phyloP scores from a whole-genome alignment of 1,140 invertebrate species.

The Drosophila sturtevanti region DNA sequence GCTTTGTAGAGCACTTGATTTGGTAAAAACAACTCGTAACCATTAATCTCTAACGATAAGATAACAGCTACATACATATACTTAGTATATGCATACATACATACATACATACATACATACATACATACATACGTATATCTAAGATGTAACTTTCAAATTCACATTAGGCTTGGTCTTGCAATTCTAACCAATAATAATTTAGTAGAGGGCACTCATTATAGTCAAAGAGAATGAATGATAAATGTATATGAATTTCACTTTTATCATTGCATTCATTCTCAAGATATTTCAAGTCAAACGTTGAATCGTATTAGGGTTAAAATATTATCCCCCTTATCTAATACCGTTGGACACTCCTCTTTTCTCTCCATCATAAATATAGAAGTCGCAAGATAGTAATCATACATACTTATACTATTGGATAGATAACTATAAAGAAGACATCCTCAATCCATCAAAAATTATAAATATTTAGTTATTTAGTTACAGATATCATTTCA shows the following conservation, averaged over 20 bases:
- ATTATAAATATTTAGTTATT: too few species aligned
- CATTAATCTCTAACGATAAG: slow-evolving; percentile 50
- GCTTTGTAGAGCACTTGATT: slow-evolving; percentile 12
- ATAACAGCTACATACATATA: too few species aligned
- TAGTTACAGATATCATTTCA: too few species aligned
- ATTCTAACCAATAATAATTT: background rate
- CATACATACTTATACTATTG: too few species aligned
- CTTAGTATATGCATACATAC: too few species aligned
- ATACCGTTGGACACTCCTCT: background rate
- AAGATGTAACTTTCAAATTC: slow-evolving; percentile 17
- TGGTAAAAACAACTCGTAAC: slow-evolving; percentile 2
- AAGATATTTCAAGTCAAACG: background rate
- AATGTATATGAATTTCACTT: background rate
- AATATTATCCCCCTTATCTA: background rate
- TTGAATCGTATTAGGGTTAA: background rate
- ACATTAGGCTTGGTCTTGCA: background rate
- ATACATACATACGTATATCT: background rate
- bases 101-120: too few species aligned
- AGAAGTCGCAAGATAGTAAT: too few species aligned
- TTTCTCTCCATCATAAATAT: background rate
- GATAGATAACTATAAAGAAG: too few species aligned
- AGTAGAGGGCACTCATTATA: background rate
- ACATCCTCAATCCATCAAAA: too few species aligned
- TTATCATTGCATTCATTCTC: background rate
- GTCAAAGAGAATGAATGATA: background rate